Evolutionary conservation across 2,888 invertebrate species (phyloP), one percentile per base, ranked within the genome.

Genomic region (Cephonodes hylas): DNA sequence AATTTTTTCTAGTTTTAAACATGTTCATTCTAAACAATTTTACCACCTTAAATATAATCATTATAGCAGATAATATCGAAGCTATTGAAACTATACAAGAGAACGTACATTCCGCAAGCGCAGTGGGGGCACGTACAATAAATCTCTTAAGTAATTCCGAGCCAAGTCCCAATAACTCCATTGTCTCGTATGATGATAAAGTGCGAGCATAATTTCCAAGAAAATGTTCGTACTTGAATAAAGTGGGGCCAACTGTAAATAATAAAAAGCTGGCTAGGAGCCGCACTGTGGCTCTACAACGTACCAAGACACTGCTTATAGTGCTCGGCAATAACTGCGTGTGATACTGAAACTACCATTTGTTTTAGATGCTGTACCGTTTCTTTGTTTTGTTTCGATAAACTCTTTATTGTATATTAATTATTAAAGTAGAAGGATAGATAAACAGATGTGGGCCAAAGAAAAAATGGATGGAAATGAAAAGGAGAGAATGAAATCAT

Each of bases 251-350:
- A 63, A 62, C 42, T 57, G 67, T 72, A 69, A 70, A 72, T 72
- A 72, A 72, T 68, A 68, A 70, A 63, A 64, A 63, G 66, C 62
- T 72, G 70, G 72, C 72, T 59, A 61, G 56, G 60, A 61, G 78
- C 74, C 77, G 64, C 62, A 71, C 77, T 71, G 68, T 77, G 81
- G 73, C 79, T 77, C n/a, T n/a, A n/a, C n/a, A n/a, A 38, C 38
- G 70, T 77, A 77, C 74, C 76, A 76, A 84, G 77, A 77, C 79
- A 71, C 71, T 66, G 69, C 48, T 53, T 53, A 27, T 53, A 53
- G 53, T 70, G 68, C 71, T 74, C 71, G 66, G 67, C 68, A 63
- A 64, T 67, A 69, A 71, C 64, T 71, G 65, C 59, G 64, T 68
- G 22, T 62, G 61, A 61, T 59, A 27, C 34, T 60, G 64, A 58